Base-by-base conservation (phyloP, 2,113 vertebrate genomes). In the Lepus americanus region DNA sequence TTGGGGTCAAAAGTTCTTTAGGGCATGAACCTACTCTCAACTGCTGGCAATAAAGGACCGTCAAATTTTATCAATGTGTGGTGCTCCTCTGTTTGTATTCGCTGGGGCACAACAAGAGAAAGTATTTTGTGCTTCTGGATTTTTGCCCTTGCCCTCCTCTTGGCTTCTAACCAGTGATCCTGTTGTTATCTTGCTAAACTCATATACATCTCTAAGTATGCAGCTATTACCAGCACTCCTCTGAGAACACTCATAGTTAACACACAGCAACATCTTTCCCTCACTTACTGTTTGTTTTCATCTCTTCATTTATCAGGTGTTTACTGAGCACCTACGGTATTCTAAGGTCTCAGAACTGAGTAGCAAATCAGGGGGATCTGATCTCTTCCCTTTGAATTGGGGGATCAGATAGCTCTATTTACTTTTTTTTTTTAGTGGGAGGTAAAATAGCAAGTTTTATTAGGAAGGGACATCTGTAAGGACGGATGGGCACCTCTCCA, bases 121-220 rank as follows among this genome's bases (percentile, higher is more conserved):
- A 44, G 44, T 44, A 73, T 80, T 59, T 74, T 61, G 77, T 76
- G 53, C 22, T 94, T 85, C 17, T 85, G 29, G 27, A 36, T 73
- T n/a, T 77, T 82, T 89, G 53, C 9, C 1, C 12, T 83, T 92
- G 8, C 4, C 14, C 9, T 49, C 64, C 23, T 12, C 12, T 91
- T 39, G 70, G 67, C 6, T 67, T 94, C 29, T 27, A 88, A 70
- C 11, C 44, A 76, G 16, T 63, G 51, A 51, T 53, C 39, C 17
- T 9, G 3, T 77, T 89, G 64, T 81, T 77, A n/a, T 64, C n/a
- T 53, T 85, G 25, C 25, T 29, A 72, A 93, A 77, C n/a, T 93
- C 20, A 16, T 59, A 19, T 76, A 64, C 12, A 72, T 33, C 12
- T 25, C 3, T 29, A 73, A 63, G 19, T 39, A 51, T 89, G 6